Base-by-base conservation (phyloP, 2,113 vertebrate species). In the Podilymbus podiceps region DNA sequence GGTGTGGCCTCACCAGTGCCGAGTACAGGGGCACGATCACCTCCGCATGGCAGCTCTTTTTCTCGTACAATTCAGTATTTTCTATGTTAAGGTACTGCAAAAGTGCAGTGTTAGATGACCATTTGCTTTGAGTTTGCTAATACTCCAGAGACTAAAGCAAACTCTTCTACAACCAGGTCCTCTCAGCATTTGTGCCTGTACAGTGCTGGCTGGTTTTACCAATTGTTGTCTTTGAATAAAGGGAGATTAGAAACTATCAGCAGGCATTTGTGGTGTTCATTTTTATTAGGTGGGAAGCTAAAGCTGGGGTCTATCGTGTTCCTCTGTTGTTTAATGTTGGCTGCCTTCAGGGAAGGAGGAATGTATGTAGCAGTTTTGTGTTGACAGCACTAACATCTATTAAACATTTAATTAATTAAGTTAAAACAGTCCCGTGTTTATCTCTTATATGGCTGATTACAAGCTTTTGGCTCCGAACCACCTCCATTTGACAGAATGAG, bases 331-430 rank as follows among this genome's bases (percentile, higher is more conserved):
- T 91, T 77, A 83, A 58, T 58, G 62, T 50, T 64, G 38, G 7
- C 25, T 56, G n/a, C 76, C 73, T 84, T 91, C 52, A 88, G 10
- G 82, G 63, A 77, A 95, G 64, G 82, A 94, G 58, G 35, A 56
- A 38, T 21, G 44, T 24, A 72, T 63, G 77, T 73, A 33, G n/a
- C 68, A 42, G 40, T 62, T 93, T 89, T 80, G 60, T 89, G 81
- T 28, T 85, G 86, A 90, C 73, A 95, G 75, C 35, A 22, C n/a
- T 77, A 58, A n/a, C 55, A 66, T 46, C 40, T 93, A 56, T 93
- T 94, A 89, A 97, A 88, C 25, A 13, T 91, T 96, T 93, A 80
- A 68, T 92, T 88, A 88, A 93, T 44, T 85, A 63, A 67, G 22
- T 59, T 89, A 52, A 74, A 95, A 60, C 50, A 53, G 58, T 28